phyloP scores from a whole-genome alignment of 2,113 vertebrate genomes.

The Recurvirostra avosetta region DNA sequence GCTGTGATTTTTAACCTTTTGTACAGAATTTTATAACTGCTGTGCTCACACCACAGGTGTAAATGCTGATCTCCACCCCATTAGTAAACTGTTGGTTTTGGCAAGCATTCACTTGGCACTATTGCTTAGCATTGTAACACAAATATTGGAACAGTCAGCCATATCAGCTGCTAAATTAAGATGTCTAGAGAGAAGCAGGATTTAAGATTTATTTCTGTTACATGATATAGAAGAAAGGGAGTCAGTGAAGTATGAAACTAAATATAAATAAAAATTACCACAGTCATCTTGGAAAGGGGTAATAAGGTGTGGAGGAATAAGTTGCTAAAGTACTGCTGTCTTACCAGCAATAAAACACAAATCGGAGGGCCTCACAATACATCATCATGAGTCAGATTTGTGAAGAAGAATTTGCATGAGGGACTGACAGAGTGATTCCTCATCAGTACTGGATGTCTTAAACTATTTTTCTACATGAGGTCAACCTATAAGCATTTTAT shows the following conservation, averaged over 20 bases:
- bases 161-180: slow-evolving; percentile 32
- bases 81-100: slow-evolving; percentile 25
- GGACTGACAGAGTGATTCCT: not conserved
- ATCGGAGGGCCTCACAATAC: not conserved
- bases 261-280: not conserved
- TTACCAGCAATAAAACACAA: not conserved
- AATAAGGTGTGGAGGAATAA: not conserved
- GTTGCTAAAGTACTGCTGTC: not conserved
- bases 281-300: not conserved
- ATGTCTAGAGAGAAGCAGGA: not conserved
- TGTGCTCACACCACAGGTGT: not conserved
- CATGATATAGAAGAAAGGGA: not conserved
- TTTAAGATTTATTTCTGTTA: slow-evolving; percentile 1
- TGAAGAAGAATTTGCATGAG: not conserved
- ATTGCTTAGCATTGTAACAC: not conserved
- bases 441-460: not conserved
- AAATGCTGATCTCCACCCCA: not conserved
- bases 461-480: not conserved
- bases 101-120: slow-evolving; percentile 35
- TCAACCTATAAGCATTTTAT: not conserved
- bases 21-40: not conserved
- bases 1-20: slow-evolving; percentile 40
- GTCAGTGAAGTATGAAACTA: not conserved
- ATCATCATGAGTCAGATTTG: not conserved
- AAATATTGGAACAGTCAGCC: slow-evolving; percentile 16